Evolutionary conservation across 1,140 invertebrate genomes (phyloP), one percentile per base, ranked within the genome.

Genomic region (Drosophila pseudoobscura): DNA sequence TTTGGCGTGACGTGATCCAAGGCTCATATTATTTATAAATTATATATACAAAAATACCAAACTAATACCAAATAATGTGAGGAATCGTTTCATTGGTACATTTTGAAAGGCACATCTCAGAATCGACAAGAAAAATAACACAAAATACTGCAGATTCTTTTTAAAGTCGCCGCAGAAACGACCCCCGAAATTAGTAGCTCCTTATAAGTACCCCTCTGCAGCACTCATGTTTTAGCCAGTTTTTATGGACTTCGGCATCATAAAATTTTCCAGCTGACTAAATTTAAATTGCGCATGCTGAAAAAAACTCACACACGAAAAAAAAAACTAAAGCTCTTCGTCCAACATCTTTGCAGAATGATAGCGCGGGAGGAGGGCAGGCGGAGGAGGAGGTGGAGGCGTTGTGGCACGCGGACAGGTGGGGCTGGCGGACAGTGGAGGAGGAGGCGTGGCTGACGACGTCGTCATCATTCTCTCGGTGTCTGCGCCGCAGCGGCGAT

Each of bases 241-340:
- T 68, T 62, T 68, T 68, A 60, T 63, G 46, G 46, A 44, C 44
- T 45, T 51, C 47, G 45, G 60, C 43, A 57, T 59, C 56, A 73
- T 68, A 68, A 74, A 50, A 74, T 68, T 79, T 75, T 62, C 65
- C 76, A 66, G 57, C 66, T 68, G 78, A 77, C 80, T 84, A 84
- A 80, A 75, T 84, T 79, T 79, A 71, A 68, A 83, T 75, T 75
- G 65, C 62, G 71, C 79, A 71, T 84, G 75, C 58, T 84, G 64
- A 75, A 74, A 73, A 60, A 57, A 69, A 62, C 20, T 2, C 20
- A 20, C 20, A 20, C 20, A 9, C 44, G 24, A 26, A 26, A 45
- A 69, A 69, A 15, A 47, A 6, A 62, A 61, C 55, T 47, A 54
- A 72, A 44, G 66, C 64, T 29, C 39, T 26, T 7, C 41, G 59